Evolutionary conservation across 2,797 vertebrate genomes (phyloP).

Genomic region (Linurgus olivaceus): DNA sequence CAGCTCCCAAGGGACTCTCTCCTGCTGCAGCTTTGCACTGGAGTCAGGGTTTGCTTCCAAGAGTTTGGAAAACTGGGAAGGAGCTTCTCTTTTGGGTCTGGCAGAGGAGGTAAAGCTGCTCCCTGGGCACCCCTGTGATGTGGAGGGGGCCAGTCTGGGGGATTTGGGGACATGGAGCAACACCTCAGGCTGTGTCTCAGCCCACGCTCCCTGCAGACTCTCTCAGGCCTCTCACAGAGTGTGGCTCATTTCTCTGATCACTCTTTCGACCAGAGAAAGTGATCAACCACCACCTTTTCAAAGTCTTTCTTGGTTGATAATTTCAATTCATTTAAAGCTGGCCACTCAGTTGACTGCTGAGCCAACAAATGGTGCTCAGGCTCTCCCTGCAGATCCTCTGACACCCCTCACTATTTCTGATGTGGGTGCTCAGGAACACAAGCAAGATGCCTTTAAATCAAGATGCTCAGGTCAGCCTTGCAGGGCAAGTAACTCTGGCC

Average conservation of each 20-base stretch:
- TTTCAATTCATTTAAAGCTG: background rate
- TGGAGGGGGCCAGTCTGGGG: background rate
- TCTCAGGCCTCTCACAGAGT: background rate
- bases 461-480: background rate
- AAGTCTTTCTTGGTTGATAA: background rate
- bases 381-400: background rate
- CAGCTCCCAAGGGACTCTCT: rapidly evolving
- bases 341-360: rapidly evolving
- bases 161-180: rapidly evolving
- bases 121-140: rapidly evolving
- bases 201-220: background rate
- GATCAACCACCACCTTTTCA: background rate
- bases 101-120: background rate
- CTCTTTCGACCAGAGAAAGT: background rate
- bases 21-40: background rate
- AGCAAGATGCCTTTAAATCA: background rate
- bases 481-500: background rate
- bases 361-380: background rate
- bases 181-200: rapidly evolving
- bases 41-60: background rate
- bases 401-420: background rate
- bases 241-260: background rate
- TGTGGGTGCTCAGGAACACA: background rate
- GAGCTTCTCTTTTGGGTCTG: background rate
- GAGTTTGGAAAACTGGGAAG: background rate